Percentiles rank a stretch among this genome's conserved stretches.
These are phyloP conservation scores for Axis porcinus DNA, from an alignment of 2,113 vertebrate species.

Conservation along the genomic window DNA sequence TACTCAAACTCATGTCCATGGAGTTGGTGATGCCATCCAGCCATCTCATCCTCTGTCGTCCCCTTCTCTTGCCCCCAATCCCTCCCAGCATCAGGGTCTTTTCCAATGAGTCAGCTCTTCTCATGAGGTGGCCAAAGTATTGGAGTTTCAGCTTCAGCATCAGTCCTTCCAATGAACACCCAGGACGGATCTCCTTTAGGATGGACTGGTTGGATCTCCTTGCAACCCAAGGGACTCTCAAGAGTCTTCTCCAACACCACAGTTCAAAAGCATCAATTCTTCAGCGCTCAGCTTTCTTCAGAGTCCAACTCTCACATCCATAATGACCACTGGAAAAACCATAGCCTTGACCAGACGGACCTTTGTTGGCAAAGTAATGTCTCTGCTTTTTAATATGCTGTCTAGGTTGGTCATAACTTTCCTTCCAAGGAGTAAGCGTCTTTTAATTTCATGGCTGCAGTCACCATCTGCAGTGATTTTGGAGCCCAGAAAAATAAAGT, in stretches of 20 bases:
- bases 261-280: neutral
- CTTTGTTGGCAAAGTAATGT: neutral
- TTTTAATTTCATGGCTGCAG: neutral
- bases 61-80: neutral
- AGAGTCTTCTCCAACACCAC: neutral
- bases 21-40: neutral
- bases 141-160: neutral
- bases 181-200: neutral
- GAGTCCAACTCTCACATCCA: neutral
- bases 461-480: neutral
- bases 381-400: neutral
- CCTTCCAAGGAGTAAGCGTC: neutral
- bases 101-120: neutral
- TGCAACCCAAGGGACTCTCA: neutral
- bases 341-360: neutral
- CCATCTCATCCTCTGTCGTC: neutral
- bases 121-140: neutral
- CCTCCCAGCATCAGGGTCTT: neutral
- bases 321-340: neutral
- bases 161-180: neutral
- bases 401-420: neutral
- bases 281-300: accelerated
- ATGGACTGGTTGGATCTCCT: neutral
- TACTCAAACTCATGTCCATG: neutral
- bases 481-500: no score